Evolutionary conservation across 2,797 vertebrate species (phyloP), one percentile per base, ranked within the genome.

Genomic region (Prionace glauca): DNA sequence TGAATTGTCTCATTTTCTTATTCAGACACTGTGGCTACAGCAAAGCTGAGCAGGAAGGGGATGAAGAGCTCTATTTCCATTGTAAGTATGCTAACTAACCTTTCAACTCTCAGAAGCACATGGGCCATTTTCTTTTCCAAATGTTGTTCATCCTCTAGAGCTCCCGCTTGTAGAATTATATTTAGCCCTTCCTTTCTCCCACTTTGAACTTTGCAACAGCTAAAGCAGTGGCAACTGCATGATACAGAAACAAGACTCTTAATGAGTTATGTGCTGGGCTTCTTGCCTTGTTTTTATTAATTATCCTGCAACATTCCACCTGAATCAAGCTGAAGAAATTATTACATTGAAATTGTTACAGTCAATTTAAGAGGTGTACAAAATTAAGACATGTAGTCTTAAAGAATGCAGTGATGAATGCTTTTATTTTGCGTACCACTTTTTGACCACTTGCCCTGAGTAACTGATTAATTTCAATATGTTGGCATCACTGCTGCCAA

Each of bases 51-150:
- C 99, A 99, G 97, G 99, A 99, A 98, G 99, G 99, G 96, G 99
- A 99, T 96, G 99, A 99, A 97, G 99, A 99, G 97, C 99, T 99
- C 96, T 99, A 99, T 98, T 99, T 99, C 97, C 99, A 99, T 98
- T 99, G 99, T 99, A 98, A 99, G 99, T 99, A 97, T 98, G 98
- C 97, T 96, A 97, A 96, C 97, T 97, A 97, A 96, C 96, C 96
- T 95, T 62, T 32, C 72, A 50, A 45, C 41, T 32, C 29, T 72
- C 14, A 95, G 71, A 77, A 77, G 69, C 16, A 77, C 29, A 20
- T 56, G 41, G 71, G 45, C 29, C 26, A 8, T 72, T 77, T 72
- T 41, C 24, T 50, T 36, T 10, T 24, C 67, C 71, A 74, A 77
- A 8, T 16, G 5, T 32, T 20, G 29, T n/a, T 95, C 16, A n/a